Evolutionary conservation across 2,113 vertebrate genomes (phyloP).

Genomic region (Pterophyllum scalare): DNA sequence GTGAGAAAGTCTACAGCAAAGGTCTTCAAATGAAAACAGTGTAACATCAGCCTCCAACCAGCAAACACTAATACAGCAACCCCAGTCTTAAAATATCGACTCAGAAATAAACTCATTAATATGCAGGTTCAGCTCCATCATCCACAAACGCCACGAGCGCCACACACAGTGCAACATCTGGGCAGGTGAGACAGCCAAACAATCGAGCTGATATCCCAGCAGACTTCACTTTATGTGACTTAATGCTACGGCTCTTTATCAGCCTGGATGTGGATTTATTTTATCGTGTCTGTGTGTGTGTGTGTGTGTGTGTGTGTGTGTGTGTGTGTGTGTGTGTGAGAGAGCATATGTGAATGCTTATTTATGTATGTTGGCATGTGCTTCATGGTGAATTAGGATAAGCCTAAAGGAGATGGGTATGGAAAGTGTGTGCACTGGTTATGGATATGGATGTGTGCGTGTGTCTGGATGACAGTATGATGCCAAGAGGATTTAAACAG

Average conservation of each 20-base stretch:
- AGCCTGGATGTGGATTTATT: constrained; percentile 20
- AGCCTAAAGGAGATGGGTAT: constrained; percentile 42
- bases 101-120: neutral
- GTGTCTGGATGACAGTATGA: constrained; percentile 16
- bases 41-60: neutral
- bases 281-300: neutral
- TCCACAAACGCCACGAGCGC: neutral
- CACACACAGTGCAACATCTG: neutral
- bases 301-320: neutral
- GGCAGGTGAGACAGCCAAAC: constrained; percentile 7
- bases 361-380: constrained; percentile 51
- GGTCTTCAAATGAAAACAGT: neutral
- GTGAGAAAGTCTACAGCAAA: neutral
- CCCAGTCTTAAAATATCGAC: neutral
- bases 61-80: neutral
- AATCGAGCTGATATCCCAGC: neutral
- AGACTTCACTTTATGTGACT: neutral
- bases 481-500: constrained; percentile 35
- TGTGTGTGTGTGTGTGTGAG: neutral
- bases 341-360: constrained; percentile 18
- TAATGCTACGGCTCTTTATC: neutral
- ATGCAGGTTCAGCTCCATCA: neutral
- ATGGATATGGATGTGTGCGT: neutral
- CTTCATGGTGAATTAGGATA: constrained; percentile 51
- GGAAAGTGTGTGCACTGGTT: constrained; percentile 30